phyloP scores from a whole-genome alignment of 1,140 invertebrate genomes.

The Trichoplusia ni region DNA sequence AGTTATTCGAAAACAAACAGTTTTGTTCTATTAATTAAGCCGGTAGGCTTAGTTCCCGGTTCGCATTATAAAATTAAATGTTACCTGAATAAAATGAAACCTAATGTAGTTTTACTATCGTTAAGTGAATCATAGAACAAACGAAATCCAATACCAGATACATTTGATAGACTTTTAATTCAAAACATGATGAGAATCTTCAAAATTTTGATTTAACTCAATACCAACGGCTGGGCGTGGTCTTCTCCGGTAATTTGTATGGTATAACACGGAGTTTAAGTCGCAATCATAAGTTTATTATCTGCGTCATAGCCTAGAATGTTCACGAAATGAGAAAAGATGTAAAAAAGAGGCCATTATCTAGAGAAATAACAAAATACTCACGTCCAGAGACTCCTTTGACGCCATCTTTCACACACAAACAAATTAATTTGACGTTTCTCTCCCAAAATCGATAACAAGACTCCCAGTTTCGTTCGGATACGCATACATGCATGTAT shows the following conservation, averaged over 20 bases:
- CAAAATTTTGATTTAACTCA: conserved; percentile 35
- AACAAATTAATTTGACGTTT: conserved; percentile 70
- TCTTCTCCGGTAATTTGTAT: conserved; percentile 32
- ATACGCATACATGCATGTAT: conserved; percentile 32
- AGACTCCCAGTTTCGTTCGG: conserved; percentile 38
- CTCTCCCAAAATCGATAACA: conserved; percentile 63
- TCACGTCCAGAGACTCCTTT: conserved; percentile 78
- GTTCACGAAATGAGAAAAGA: conserved; percentile 4
- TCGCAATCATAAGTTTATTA: background rate
- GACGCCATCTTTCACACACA: conserved; percentile 78
- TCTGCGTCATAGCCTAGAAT: conserved; percentile 1
- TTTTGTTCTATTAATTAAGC: no score
- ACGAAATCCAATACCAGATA: no score
- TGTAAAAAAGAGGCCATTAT: background rate
- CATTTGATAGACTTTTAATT: conserved; percentile 11
- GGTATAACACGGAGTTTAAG: background rate
- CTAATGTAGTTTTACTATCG: background rate
- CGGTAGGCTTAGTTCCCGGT: no score
- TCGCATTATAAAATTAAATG: no score
- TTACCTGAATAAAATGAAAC: background rate
- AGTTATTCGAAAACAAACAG: no score
- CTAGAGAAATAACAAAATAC: conserved; percentile 51
- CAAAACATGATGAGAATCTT: conserved; percentile 24
- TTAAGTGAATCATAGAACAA: no score
- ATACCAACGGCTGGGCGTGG: conserved; percentile 45